These are phyloP conservation scores for Enteromius treurensis DNA, from an alignment of 2,797 vertebrate genomes.

Conservation along the genomic window DNA sequence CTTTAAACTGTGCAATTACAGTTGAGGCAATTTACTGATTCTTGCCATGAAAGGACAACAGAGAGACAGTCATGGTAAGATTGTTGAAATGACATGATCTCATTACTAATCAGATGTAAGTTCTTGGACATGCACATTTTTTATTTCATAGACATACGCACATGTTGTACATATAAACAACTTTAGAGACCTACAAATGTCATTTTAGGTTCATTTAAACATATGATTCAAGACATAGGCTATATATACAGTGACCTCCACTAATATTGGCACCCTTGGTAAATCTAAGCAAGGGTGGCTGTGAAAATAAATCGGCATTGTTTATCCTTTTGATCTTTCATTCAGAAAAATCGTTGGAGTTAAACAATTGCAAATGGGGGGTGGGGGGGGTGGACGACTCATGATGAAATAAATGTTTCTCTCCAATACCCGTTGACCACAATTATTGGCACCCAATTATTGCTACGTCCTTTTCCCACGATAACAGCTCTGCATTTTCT, in stretches of 20 bases:
- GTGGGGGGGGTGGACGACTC: too few species aligned
- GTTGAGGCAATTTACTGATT: background rate
- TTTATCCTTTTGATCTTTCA: too few species aligned
- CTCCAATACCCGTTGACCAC: too few species aligned
- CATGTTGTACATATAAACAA: background rate
- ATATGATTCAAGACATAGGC: background rate
- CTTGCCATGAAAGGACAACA: background rate
- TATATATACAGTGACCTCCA: background rate
- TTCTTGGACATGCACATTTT: background rate
- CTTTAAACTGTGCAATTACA: background rate
- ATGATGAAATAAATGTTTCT: too few species aligned
- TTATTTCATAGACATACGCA: background rate
- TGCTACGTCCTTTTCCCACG: too few species aligned
- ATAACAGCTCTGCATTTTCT: too few species aligned
- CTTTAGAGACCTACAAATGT: background rate
- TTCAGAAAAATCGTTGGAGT: too few species aligned
- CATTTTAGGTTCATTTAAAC: background rate
- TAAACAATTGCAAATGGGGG: too few species aligned
- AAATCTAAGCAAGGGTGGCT: too few species aligned
- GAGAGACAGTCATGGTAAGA: background rate
- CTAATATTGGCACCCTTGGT: too few species aligned
- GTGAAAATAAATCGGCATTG: too few species aligned
- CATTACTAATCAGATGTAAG: background rate
- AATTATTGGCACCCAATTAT: too few species aligned
- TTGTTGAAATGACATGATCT: background rate